Evolutionary conservation across 2,113 vertebrate genomes (phyloP), one percentile per base, ranked within the genome.

Genomic region (Deroptyus accipitrinus): DNA sequence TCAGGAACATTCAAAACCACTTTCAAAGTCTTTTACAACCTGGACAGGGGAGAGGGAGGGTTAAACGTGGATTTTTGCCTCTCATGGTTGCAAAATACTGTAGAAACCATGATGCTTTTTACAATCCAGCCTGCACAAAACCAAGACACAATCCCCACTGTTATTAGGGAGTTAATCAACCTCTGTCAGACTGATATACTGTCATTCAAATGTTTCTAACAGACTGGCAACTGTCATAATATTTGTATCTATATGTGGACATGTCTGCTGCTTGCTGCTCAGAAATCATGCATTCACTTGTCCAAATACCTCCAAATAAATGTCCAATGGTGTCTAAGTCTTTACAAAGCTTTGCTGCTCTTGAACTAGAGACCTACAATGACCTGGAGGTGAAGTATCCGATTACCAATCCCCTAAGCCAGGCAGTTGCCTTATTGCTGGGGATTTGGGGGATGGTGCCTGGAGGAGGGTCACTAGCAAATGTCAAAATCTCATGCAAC

Each of bases 331-430:
- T 92, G 82, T 61, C 87, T 61, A 88, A 81, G 46, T 90, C 78
- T 64, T 94, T 72, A 76, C 66, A 64, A 91, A 92, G 39, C 59
- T 67, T 48, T 48, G 25, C 52, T 92, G 66, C 85, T 92, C 87
- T 94, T 92, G 75, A 95, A 86, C 94, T 62, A 41, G 31, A 94
- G 95, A 91, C 81, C 90, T 90, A 7, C 0, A 2, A n/a, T 95
- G 96, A 97, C 95, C 93, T 85, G 35, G 83, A 88, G 72, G 92
- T 92, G 96, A 95, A 87, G 86, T 91, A 95, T 95, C 90, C 10
- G 10, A 87, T 96, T 97, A 94, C 77, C 89, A 93, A 84, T 96
- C 92, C 78, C 89, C 73, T 96, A 97, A 97, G 57, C 86, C 69
- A 75, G 33, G 72, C 85, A 94, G 68, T 91, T 83, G 85, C 93